Conservation (phyloP, 2,797 vertebrate genomes). For the Melanotaenia nigrans region DNA sequence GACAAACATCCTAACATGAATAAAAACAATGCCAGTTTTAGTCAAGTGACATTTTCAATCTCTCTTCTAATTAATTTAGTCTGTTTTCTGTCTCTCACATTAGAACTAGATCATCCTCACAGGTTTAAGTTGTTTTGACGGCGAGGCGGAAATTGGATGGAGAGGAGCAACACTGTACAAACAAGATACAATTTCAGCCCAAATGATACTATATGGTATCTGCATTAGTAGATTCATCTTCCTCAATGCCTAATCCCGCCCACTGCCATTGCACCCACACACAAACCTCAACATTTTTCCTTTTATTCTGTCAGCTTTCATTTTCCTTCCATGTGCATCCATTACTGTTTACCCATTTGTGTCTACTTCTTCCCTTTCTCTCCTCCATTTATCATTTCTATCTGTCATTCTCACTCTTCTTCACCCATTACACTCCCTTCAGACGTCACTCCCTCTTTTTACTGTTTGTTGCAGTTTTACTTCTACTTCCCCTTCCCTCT, state of each 20-base stretch:
- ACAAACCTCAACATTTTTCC: constrained; percentile 3
- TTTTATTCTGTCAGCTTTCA: constrained; percentile 10
- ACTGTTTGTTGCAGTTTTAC: neutral
- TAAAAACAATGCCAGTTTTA: neutral
- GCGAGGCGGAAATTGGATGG: constrained; percentile 57
- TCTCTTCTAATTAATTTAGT: neutral
- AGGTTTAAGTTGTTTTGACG: constrained; percentile 59
- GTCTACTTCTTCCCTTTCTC: neutral
- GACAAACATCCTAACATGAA: neutral
- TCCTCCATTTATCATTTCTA: neutral
- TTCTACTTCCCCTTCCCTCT: constrained; percentile 14
- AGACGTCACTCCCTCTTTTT: neutral
- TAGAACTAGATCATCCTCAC: constrained; percentile 42
- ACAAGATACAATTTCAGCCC: constrained; percentile 33
- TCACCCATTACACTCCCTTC: neutral
- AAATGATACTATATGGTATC: constrained; percentile 40
- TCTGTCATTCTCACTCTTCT: constrained; percentile 6
- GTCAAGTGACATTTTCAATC: constrained; percentile 4
- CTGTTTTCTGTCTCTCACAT: constrained; percentile 14
- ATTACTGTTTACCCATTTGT: constrained; percentile 17
- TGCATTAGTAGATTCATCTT: constrained; percentile 54
- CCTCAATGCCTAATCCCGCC: constrained; percentile 36
- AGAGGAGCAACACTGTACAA: constrained; percentile 21
- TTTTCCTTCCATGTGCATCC: constrained; percentile 6
- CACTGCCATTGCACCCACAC: constrained; percentile 25